Evolutionary conservation across 2,888 invertebrate species (phyloP), one percentile per base, ranked within the genome.

Genomic region (Meiosimyza platycephala): DNA sequence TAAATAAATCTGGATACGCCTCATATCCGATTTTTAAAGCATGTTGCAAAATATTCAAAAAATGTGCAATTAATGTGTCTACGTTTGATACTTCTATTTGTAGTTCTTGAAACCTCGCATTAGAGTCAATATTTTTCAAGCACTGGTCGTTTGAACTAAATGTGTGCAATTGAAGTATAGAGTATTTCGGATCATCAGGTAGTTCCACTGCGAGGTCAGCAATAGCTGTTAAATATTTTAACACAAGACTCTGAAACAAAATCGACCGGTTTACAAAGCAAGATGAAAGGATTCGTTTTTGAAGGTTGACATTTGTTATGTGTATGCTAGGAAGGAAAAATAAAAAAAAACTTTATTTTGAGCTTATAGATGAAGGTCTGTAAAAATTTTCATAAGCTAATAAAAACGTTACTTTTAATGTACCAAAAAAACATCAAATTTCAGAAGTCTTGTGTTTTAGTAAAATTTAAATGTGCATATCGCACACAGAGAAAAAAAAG

Each of bases 231-330:
- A 82, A 72, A 54, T 85, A 86, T 50, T 79, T 80, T 6, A 72
- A 28, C 0, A 83, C 74, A 0, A 85, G 74, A 0, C 77, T 75
- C 63, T 82, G 78, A 57, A 80, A 86, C 2, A 86, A 78, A 65
- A 80, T 79, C 3, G 83, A 79, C 62, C 85, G 82, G 74, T 86
- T 85, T 6, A 81, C 76, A 59, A 84, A 77, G 52, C 85, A 84
- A 4, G 86, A 84, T 4, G 79, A 79, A 1, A 86, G 77, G 15
- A 86, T 79, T 54, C 84, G 84, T 47, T 82, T 81, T 54, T 87
- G 87, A 18, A 86, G 69, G 50, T 79, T 74, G 2, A 85, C 75
- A 75, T 85, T 85, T 18, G 81, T 80, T 9, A 79, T 76, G 50
- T 81, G 78, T 48, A 80, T 75, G 48, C 86, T 86, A 59, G 11